A percentile compares a stretch with the other conserved stretches of the same genome.
Conservation (phyloP, 2,113 vertebrate species). For the Tiliqua scincoides region DNA sequence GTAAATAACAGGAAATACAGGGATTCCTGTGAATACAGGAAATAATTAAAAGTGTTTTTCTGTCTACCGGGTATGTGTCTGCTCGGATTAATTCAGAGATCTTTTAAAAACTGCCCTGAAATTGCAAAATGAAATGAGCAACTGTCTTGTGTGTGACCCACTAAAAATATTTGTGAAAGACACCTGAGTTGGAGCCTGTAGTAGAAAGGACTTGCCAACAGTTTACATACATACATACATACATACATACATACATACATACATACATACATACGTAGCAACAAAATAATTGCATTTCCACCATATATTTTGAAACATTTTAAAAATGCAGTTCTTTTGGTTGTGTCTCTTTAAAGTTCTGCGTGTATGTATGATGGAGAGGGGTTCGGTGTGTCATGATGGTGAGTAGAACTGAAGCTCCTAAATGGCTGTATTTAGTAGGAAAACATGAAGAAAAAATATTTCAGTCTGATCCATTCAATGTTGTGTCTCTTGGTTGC, state of each 20-base stretch:
- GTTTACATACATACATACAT: neutral
- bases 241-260: neutral
- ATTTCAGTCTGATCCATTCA: slow-evolving; percentile 50
- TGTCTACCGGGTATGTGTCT: neutral
- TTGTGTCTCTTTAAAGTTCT: neutral
- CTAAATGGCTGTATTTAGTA: slow-evolving; percentile 48
- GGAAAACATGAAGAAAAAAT: slow-evolving; percentile 40
- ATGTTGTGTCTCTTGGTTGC: slow-evolving; percentile 49
- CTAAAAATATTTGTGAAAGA: neutral
- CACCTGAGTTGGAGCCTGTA: too few relatives aligned
- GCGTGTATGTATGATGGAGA: neutral
- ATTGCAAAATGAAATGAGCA: slow-evolving; percentile 34
- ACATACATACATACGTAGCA: neutral
- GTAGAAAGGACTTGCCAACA: neutral
- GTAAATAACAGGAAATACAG: slow-evolving; percentile 35
- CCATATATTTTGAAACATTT: neutral
- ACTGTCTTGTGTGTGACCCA: neutral
- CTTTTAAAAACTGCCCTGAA: neutral
- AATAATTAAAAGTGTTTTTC: neutral
- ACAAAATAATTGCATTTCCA: neutral
- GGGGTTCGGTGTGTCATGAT: neutral
- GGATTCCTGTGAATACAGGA: slow-evolving; percentile 8
- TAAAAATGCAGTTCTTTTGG: neutral
- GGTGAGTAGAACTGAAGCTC: neutral
- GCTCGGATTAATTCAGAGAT: slow-evolving; percentile 4